Percentiles rank a stretch among this genome's conserved stretches.
Conservation (phyloP, 2,888 invertebrate species). For the Deilephila porcellus region DNA sequence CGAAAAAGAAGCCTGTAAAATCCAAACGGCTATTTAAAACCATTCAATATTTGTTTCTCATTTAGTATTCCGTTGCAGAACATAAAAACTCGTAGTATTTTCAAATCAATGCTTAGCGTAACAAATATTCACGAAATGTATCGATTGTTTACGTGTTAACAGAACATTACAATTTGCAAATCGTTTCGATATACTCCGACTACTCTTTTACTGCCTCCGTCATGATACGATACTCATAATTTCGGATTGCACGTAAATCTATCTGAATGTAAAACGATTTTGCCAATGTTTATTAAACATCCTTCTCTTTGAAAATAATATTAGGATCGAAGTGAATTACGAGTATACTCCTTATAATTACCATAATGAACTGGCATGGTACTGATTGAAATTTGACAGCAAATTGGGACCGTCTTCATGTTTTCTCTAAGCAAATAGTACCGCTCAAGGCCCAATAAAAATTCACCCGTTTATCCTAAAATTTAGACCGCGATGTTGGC, state of each 20-base stretch:
- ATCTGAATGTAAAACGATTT: neutral
- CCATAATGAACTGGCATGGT: too few relatives aligned
- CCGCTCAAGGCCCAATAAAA: too few relatives aligned
- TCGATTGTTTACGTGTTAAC: constrained; percentile 43
- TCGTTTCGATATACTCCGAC: constrained; percentile 42
- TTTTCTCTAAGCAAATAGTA: too few relatives aligned
- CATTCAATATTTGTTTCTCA: neutral
- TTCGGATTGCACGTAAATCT: neutral
- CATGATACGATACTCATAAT: neutral
- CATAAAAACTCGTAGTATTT: neutral
- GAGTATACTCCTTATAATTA: too few relatives aligned
- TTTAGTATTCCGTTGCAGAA: neutral
- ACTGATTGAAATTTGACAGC: too few relatives aligned
- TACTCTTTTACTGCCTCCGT: constrained; percentile 19
- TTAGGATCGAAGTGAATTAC: too few relatives aligned
- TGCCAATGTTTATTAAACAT: neutral
- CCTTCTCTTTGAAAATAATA: neutral
- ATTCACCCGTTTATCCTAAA: too few relatives aligned
- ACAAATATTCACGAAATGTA: constrained; percentile 4
- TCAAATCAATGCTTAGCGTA: constrained; percentile 3
- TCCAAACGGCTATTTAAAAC: neutral
- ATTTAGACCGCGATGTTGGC: too few relatives aligned
- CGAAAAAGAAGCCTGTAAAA: too few relatives aligned
- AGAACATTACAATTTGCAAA: constrained; percentile 48
- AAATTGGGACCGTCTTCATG: too few relatives aligned